Evolutionary conservation across 2,888 invertebrate genomes (phyloP).

Genomic region (Lacanobia wlatinum): DNA sequence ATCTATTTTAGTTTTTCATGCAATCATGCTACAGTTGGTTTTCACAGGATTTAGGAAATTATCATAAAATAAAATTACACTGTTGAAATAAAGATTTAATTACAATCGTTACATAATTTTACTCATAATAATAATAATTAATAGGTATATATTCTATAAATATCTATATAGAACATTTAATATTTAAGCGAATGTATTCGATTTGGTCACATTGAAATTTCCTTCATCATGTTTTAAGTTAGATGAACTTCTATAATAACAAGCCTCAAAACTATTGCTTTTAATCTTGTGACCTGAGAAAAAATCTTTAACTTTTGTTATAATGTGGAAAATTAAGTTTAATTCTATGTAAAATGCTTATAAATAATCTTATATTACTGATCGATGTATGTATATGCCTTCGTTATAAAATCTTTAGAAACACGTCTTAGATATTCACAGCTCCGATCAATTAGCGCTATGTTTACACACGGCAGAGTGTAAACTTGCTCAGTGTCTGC

Average conservation of each 20-base stretch:
- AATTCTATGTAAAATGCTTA: conserved; percentile 69
- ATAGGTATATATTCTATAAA: conserved; percentile 90
- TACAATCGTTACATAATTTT: conserved; percentile 90
- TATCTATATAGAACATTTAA: conserved; percentile 90
- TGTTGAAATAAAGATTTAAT: conserved; percentile 90
- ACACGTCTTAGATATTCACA: conserved; percentile 66
- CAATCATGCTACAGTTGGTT: background rate
- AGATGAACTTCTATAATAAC: conserved; percentile 53
- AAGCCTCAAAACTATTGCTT: conserved; percentile 71
- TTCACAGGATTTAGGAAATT: conserved; percentile 29
- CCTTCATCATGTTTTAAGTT: conserved; percentile 61
- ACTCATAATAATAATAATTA: conserved; percentile 88
- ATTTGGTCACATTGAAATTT: conserved; percentile 87
- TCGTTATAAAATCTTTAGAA: conserved; percentile 59
- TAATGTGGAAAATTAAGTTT: conserved; percentile 65
- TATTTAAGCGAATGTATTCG: conserved; percentile 90
- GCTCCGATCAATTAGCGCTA: conserved; percentile 60
- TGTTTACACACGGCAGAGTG: conserved; percentile 6
- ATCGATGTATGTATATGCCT: conserved; percentile 66
- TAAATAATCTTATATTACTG: conserved; percentile 73
- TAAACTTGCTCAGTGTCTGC: conserved; percentile 7
- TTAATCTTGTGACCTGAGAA: conserved; percentile 65
- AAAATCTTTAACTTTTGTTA: conserved; percentile 48
- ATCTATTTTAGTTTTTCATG: background rate
- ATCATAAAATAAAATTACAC: conserved; percentile 75